These are phyloP conservation scores for Borostomias antarcticus DNA, from an alignment of 2,797 vertebrate genomes.

Conservation along the genomic window DNA sequence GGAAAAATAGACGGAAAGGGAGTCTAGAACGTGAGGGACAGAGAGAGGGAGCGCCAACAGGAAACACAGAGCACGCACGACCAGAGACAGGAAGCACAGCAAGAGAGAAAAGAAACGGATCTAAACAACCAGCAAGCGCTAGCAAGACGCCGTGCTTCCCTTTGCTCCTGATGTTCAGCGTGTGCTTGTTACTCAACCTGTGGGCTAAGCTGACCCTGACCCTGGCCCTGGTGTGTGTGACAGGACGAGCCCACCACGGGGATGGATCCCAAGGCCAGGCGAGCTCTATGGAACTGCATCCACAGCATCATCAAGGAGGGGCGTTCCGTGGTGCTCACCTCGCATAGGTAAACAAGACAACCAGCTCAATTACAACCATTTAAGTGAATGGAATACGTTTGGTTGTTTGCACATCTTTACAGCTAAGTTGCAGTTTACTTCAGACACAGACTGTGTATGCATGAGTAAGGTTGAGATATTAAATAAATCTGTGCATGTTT, in stretches of 20 bases:
- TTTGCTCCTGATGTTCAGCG: slow-evolving; percentile 45
- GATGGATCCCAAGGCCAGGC: slow-evolving; percentile 96
- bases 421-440: too few relatives aligned
- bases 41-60: background rate
- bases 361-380: background rate
- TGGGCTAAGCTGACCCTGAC: slow-evolving; percentile 43
- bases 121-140: too few relatives aligned
- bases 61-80: background rate
- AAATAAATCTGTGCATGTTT: too few relatives aligned
- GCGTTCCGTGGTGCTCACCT: slow-evolving; percentile 93
- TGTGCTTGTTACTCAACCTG: slow-evolving; percentile 54
- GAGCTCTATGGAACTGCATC: slow-evolving; percentile 95
- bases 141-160: slow-evolving; percentile 39
- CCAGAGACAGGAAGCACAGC: background rate
- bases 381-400: too few relatives aligned
- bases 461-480: too few relatives aligned
- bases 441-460: too few relatives aligned
- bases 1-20: background rate
- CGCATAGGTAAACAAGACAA: slow-evolving; percentile 83
- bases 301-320: slow-evolving; percentile 92
- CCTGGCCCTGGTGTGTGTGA: slow-evolving; percentile 45
- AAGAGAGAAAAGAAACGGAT: too few relatives aligned
- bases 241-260: slow-evolving; percentile 97
- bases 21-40: background rate
- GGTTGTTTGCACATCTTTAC: too few relatives aligned